Base-by-base conservation (phyloP, 2,888 invertebrate species). In the Vanessa cardui region DNA sequence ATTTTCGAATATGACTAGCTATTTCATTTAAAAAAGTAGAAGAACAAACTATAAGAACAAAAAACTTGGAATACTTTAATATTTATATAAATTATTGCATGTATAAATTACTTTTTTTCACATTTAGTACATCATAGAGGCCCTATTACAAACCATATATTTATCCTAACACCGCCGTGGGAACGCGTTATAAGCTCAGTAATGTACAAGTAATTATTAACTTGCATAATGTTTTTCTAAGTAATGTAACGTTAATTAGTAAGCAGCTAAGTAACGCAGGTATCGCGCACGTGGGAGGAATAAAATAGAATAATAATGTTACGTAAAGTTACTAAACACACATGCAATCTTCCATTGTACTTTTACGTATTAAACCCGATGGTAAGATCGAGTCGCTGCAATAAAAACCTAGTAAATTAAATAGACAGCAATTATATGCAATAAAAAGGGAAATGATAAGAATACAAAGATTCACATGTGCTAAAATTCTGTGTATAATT, bases 271-370 rank as follows among this genome's bases (percentile, higher is more conserved):
- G 62, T 71, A 64, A 60, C 21, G 21, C 52, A 54, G 54, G 45
- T 58, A 66, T 62, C 47, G 49, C 56, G 58, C 58, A 63, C 72
- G 70, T 72, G 72, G 64, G 70, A 63, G 70, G 68, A 70, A 71
- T 71, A 44, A 62, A 58, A 60, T 33, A 58, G 33, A 60, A 59
- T 65, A 47, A 59, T 58, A 49, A 44, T 52, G 54, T 54, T 44
- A 66, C 62, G 59, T 66, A 60, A 62, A 58, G 47, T 16, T 6
- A 31, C 52, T 21, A 33, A 33, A 9, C 39, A 47, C 16, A 39
- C 39, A 31, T 16, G 31, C 18, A 56, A 39, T 16, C n/a, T 39
- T 18, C 39, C 26, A 56, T 56, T 56, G 33, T 56, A 39, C 26
- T 56, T 56, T 33, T 18, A 56, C 54, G 8, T 9, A 39, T 39